Percentiles rank a stretch among this genome's conserved stretches.
phyloP scores from a whole-genome alignment of 2,797 vertebrate species.

The Enteromius radiatus region DNA sequence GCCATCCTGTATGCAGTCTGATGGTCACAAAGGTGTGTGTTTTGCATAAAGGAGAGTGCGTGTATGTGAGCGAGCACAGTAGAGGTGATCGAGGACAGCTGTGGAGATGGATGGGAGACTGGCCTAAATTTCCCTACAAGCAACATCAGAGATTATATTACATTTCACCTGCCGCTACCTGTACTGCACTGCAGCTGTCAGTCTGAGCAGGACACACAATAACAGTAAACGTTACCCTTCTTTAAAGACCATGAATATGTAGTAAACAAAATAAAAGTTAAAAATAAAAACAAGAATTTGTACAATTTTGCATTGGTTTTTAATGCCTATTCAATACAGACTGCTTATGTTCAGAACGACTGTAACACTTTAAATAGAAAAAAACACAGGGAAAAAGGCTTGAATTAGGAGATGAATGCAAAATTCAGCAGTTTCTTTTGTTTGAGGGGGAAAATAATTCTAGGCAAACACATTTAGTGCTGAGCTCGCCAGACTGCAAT shows the following conservation, averaged over 20 bases:
- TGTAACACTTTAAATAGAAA: background rate
- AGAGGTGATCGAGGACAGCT: conserved; percentile 62
- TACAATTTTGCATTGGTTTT: conserved; percentile 1
- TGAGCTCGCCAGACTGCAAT: conserved; percentile 92
- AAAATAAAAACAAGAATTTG: background rate
- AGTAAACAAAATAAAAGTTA: background rate
- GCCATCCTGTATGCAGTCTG: conserved; percentile 49
- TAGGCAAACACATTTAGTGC: conserved; percentile 87
- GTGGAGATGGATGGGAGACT: conserved; percentile 50
- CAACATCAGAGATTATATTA: conserved; percentile 49
- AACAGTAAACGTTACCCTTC: conserved; percentile 13
- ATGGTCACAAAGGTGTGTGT: conserved; percentile 62
- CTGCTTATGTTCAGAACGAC: background rate
- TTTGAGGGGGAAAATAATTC: conserved; percentile 65
- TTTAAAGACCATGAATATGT: conserved; percentile 9
- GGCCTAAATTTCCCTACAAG: conserved; percentile 32
- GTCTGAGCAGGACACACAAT: conserved; percentile 26
- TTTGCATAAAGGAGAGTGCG: conserved; percentile 65
- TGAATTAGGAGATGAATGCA: conserved; percentile 33
- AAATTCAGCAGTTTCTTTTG: conserved; percentile 80
- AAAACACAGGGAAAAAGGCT: conserved; percentile 22
- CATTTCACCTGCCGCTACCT: conserved; percentile 35
- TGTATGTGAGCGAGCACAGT: conserved; percentile 54
- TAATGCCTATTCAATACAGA: conserved; percentile 16
- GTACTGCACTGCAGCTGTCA: conserved; percentile 34